Evolutionary conservation across 2,888 invertebrate genomes (phyloP).

Genomic region (Orchesellides sinensis): DNA sequence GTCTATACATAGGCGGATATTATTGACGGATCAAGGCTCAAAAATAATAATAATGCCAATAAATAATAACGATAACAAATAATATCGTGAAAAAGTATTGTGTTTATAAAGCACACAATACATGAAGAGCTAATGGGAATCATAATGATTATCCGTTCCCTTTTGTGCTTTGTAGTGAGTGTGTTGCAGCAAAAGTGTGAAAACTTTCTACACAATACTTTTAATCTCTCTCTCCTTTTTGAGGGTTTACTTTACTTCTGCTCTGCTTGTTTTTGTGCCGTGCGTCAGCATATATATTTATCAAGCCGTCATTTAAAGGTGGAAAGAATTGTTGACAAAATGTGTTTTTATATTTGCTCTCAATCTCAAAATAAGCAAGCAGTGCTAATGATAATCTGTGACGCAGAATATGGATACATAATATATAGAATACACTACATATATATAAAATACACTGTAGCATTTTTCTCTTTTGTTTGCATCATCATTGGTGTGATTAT

Average conservation of each 20-base stretch:
- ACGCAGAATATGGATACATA: too few species aligned
- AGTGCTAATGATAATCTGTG: too few species aligned
- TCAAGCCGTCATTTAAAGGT: too few species aligned
- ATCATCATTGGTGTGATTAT: too few species aligned
- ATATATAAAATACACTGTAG: neutral
- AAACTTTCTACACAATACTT: constrained; percentile 46
- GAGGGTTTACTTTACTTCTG: constrained; percentile 35
- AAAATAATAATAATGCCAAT: constrained; percentile 27
- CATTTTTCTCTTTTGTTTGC: constrained; percentile 44
- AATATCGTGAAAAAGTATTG: neutral
- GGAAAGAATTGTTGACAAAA: too few species aligned
- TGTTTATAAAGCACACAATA: neutral
- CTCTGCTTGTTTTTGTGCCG: constrained; percentile 50
- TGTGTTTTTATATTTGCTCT: too few species aligned
- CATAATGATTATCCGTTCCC: constrained; percentile 45
- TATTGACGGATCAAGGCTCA: constrained; percentile 55
- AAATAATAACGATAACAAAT: constrained; percentile 18
- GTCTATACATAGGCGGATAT: constrained; percentile 28
- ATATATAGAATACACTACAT: neutral
- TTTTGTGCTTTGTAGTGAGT: neutral
- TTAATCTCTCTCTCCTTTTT: constrained; percentile 34
- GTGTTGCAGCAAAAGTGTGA: constrained; percentile 53
- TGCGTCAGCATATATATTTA: too few species aligned
- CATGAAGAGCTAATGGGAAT: constrained; percentile 6
- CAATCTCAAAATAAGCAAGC: too few species aligned